Evolutionary conservation across 2,113 vertebrate species (phyloP), one percentile per base, ranked within the genome.

Genomic region (Serranochromis macrocephalus): DNA sequence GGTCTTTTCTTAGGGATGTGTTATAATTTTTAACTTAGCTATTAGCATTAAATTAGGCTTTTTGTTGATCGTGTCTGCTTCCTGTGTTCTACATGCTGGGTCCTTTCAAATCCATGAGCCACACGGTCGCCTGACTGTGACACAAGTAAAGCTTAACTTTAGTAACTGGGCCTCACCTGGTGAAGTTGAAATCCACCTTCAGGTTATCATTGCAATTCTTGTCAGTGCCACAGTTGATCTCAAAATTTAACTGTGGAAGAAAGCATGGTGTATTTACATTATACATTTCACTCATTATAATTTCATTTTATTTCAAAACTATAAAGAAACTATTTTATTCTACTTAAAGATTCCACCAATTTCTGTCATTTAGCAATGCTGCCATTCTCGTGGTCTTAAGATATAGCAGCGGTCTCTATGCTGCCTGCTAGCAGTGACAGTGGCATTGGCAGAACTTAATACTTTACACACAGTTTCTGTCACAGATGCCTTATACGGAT

Each of bases 161-260:
- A n/a, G 10, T 66, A 66, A n/a, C 4, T 66, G 61, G 31, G 17
- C 31, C 61, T 66, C 61, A 98, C 97, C 93, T 92, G 21, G 90
- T 94, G 91, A 97, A 96, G 87, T 87, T 95, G 51, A 97, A 96
- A 86, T 96, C 94, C 86, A 98, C 87, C 73, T 89, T 93, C 2
- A 98, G 95, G 68, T 96, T 80, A 7, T 98, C 98, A 21, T 93
- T 88, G 85, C 97, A 98, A 5, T 92, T 21, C 1, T 91, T 90
- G 79, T 98, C 97, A 0, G 3, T 3, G 5, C 97, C 98, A 75
- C 98, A 98, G 86, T 97, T 95, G 89, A 97, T 97, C 93, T 97
- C 96, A 93, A 98, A 98, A 4, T 93, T 91, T 21, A 98, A 88
- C 98, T 98, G 94, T 84, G 57, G 75, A 85, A 47, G 11, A 82